Percentiles rank a stretch among this genome's conserved stretches.
Evolutionary conservation across 2,113 vertebrate species (phyloP).

Genomic region (Pachycephala philippinensis): DNA sequence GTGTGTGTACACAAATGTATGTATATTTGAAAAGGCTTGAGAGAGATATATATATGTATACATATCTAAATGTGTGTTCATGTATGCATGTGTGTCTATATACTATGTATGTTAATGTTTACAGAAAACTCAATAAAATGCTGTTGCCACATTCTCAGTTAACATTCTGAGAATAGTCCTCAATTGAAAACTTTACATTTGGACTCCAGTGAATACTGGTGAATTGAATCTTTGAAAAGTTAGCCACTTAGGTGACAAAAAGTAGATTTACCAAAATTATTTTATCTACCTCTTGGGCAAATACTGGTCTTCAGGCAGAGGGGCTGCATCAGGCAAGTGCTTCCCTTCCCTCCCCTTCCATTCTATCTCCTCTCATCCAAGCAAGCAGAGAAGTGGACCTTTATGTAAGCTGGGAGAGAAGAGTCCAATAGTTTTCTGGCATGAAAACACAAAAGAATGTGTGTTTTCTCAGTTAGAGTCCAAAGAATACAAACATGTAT

Average conservation of each 20-base stretch:
- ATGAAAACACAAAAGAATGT: background rate
- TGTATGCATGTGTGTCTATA: background rate
- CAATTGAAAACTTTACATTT: background rate
- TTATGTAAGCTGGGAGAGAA: background rate
- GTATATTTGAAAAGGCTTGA: background rate
- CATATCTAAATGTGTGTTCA: background rate
- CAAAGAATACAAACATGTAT: background rate
- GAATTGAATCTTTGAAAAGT: background rate
- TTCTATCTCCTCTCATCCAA: background rate
- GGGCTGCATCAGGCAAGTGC: background rate
- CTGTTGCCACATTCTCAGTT: accelerated
- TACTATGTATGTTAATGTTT: background rate
- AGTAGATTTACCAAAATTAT: background rate
- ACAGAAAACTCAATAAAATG: background rate
- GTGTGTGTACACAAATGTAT: background rate
- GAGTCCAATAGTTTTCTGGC: background rate
- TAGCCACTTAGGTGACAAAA: background rate
- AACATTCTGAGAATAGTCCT: background rate
- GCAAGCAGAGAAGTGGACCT: background rate
- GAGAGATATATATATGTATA: background rate
- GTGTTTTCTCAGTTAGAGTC: background rate
- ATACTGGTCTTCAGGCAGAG: background rate
- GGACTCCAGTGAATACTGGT: background rate
- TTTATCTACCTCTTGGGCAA: background rate
- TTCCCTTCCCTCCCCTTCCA: background rate